These are phyloP conservation scores for Crotalus horridus DNA, from an alignment of 2,113 vertebrate genomes.

Conservation along the genomic window DNA sequence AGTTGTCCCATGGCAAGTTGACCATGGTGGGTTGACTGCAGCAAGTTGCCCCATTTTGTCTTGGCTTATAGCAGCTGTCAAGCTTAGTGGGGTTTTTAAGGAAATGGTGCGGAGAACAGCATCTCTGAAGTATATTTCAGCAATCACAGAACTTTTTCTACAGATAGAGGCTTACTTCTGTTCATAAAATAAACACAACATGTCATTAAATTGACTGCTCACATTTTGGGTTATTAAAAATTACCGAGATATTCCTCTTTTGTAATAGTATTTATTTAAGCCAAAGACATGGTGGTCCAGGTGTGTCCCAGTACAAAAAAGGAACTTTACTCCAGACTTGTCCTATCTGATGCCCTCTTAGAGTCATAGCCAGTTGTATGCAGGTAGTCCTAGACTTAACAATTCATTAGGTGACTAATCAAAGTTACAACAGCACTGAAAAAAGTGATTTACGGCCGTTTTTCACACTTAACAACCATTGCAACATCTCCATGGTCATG, in stretches of 20 bases:
- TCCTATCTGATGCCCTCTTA: background rate
- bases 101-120: background rate
- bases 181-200: background rate
- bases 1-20: too few species aligned
- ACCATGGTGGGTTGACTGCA: too few species aligned
- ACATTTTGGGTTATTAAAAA: background rate
- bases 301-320: background rate
- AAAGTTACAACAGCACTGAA: background rate
- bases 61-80: background rate
- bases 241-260: background rate
- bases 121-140: background rate
- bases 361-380: background rate
- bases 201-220: background rate
- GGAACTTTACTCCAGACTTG: background rate
- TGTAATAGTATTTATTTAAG: background rate
- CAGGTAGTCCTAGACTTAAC: background rate
- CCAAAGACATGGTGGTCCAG: background rate
- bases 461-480: background rate
- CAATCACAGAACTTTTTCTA: background rate
- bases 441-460: background rate
- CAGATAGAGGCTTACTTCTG: background rate
- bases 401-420: background rate
- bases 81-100: background rate
- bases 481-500: background rate
- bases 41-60: too few species aligned